Evolutionary conservation across 1,140 invertebrate genomes (phyloP), one percentile per base, ranked within the genome.

Genomic region (Drosophila rufa): DNA sequence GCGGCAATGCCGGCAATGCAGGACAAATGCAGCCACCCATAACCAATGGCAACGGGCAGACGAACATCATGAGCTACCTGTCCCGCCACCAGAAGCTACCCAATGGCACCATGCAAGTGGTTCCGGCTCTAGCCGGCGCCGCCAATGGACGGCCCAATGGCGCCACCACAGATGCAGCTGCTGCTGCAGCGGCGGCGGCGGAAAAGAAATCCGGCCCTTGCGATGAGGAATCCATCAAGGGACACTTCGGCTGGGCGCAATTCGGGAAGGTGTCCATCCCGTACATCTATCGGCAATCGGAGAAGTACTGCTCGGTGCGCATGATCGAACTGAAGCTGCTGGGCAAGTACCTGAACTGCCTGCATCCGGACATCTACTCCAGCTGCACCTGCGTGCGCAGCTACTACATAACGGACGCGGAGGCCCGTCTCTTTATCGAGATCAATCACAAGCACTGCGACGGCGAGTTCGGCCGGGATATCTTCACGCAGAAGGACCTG

Each of bases 361-460:
- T 98, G 40, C 96, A 97, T 93, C 95, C 96, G 53, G 97, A 97
- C 83, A 96, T 98, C 75, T 97, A 97, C 92, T 95, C 94, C 75
- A 95, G 94, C 61, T 98, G 97, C 92, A 98, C 97, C 2, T 97
- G 96, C 92, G 97, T 99, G 58, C 95, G 97, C 65, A 98, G 97
- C 94, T 98, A 98, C 93, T 99, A 97, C 92, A 98, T 99, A 62
- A 99, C 97, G 7, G 96, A 97, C 74, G 95, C 96, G 4, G 98
- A 99, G 94, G 96, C 97, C 50, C 96, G 97, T 70, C 94, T 99
- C 15, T 94, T 99, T 27, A 98, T 98, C 92, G 98, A 99, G 93
- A 98, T 99, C 70, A 99, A 99, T 93, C 94, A 95, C 36, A 96
- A 96, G 93, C 98, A 99, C 91, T 98, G 98, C 94, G 98, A 98